phyloP scores from a whole-genome alignment of 2,888 invertebrate genomes.

The Volucella bombylans region DNA sequence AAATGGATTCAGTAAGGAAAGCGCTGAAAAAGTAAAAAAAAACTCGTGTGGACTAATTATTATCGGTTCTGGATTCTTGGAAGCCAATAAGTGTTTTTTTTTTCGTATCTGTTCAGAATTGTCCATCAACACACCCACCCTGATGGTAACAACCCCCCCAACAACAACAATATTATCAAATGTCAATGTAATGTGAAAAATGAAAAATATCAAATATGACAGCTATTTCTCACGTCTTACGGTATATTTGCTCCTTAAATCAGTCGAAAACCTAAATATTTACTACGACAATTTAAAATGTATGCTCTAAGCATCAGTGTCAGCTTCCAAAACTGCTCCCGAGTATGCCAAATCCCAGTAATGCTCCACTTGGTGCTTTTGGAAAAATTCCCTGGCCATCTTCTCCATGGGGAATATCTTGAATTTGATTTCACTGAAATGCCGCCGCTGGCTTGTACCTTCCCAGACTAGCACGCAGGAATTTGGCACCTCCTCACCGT shows the following conservation, averaged over 20 bases:
- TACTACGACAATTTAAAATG: conserved; percentile 31
- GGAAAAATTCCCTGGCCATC: conserved; percentile 96
- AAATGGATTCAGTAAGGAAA: conserved; percentile 34
- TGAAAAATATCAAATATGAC: too few species aligned
- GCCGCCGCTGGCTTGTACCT: conserved; percentile 92
- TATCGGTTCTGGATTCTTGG: conserved; percentile 47
- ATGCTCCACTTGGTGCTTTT: conserved; percentile 96
- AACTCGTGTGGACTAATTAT: conserved; percentile 60
- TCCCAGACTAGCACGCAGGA: conserved; percentile 97
- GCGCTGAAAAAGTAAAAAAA: conserved; percentile 30
- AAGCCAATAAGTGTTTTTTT: conserved; percentile 19
- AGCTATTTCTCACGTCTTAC: conserved; percentile 21
- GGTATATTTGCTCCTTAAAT: conserved; percentile 37
- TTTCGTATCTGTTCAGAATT: too few species aligned
- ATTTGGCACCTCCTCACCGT: conserved; percentile 91
- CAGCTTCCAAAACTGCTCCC: conserved; percentile 92
- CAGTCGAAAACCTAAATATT: conserved; percentile 39
- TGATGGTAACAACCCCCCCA: too few species aligned
- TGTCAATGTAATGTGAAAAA: too few species aligned
- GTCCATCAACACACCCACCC: too few species aligned
- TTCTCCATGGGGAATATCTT: conserved; percentile 97
- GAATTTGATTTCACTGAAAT: conserved; percentile 97
- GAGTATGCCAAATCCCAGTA: conserved; percentile 99
- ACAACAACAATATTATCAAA: too few species aligned
- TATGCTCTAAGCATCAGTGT: conserved; percentile 82